A percentile compares a stretch with the other conserved stretches of the same genome.
Conservation (phyloP, 2,888 invertebrate species). For the Amphiduros pacificus region DNA sequence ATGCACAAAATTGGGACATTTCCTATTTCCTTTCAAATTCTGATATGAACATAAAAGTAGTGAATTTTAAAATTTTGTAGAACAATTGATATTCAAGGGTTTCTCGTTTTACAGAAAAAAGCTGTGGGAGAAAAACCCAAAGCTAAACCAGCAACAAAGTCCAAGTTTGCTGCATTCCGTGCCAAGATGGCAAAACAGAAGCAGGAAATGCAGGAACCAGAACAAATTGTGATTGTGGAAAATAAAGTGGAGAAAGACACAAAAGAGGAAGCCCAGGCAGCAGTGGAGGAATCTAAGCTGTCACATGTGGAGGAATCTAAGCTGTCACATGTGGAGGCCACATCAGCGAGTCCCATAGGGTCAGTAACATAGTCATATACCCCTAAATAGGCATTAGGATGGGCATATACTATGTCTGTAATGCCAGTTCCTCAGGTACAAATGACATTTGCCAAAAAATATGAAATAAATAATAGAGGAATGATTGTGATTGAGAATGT, state of each 20-base stretch:
- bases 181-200: neutral
- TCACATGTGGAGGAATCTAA: neutral
- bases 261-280: neutral
- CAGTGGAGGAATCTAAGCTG: neutral
- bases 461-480: too few species aligned
- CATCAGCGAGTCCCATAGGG: too few species aligned
- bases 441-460: too few species aligned
- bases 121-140: conserved; percentile 6
- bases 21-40: neutral
- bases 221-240: neutral
- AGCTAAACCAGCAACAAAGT: neutral
- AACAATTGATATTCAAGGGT: too few species aligned
- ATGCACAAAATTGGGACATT: too few species aligned
- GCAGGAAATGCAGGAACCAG: neutral
- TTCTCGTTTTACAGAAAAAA: conserved; percentile 17
- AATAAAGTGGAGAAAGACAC: neutral
- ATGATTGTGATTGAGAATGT: too few species aligned
- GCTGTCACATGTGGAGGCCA: neutral
- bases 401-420: too few species aligned
- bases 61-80: neutral
- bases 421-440: too few species aligned
- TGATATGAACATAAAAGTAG: neutral
- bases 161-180: neutral
- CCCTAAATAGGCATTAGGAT: too few species aligned
- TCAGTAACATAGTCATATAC: too few species aligned